Base-by-base conservation (phyloP, 2,888 invertebrate species). In the Trachelus tabidus region DNA sequence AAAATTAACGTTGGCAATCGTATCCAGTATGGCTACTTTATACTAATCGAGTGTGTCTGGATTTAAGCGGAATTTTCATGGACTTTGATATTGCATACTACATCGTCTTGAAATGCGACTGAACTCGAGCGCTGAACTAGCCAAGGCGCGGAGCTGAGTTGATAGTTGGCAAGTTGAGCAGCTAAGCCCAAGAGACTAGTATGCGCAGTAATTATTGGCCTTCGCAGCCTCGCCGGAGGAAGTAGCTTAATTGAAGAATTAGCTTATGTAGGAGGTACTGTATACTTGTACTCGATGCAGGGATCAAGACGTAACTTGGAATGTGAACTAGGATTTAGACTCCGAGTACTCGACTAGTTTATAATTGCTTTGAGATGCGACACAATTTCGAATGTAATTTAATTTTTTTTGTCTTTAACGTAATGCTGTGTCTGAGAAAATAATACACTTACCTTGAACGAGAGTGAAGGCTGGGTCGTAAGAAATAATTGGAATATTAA, bases 211-310 rank as follows among this genome's bases (percentile, higher is more conserved):
- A 85, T 88, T 86, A 87, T 86, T 83, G 81, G 80, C 83, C 83
- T 81, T 82, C 80, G 81, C 83, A 78, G 81, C 80, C 85, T 85
- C 82, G 79, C 75, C 78, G 81, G 81, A 83, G 87, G 83, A 88
- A 88, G 86, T 85, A 79, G 84, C 83, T 86, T 87, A 85, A 88
- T 89, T 86, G 85, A 86, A 85, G 85, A 87, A 88, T 89, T 89
- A 87, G 83, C 82, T 80, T 82, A 77, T 79, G 81, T 73, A 81
- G 81, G 79, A 31, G 33, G 68, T 23, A 9, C 56, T 23, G 23
- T 56, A 56, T 23, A 56, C 56, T 56, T 56, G 56, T 56, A 23
- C 56, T 56, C 56, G 56, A 56, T 56, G 56, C 56, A 9, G 23
- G 56, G 23, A 56, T 56, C 56, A 56, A 56, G 56, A 56, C 56